These are phyloP conservation scores for Kryptolebias marmoratus DNA, from an alignment of 2,113 vertebrate species.

Conservation along the genomic window DNA sequence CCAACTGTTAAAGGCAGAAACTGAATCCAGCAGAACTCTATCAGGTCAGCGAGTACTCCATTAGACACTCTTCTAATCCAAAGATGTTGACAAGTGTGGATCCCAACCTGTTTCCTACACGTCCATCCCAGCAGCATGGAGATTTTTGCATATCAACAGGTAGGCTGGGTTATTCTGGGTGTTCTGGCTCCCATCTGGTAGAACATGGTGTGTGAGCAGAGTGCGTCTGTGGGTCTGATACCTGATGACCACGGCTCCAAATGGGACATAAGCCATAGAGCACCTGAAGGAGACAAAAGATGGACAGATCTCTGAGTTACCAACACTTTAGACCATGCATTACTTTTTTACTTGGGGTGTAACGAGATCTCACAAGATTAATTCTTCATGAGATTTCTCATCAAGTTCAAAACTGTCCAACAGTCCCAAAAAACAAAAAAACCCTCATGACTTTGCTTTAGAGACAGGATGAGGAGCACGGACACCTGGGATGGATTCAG, in stretches of 20 bases:
- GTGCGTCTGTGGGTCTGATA: neutral
- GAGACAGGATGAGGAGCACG: too few species aligned
- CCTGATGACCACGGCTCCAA: neutral
- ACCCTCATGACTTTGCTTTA: too few species aligned
- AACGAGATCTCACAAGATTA: too few species aligned
- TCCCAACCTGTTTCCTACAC: constrained; percentile 4
- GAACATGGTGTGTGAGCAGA: neutral
- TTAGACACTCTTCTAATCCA: constrained; percentile 8
- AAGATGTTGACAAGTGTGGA: neutral
- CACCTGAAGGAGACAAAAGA: constrained; percentile 32
- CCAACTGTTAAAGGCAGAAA: neutral
- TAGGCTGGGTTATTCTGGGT: neutral
- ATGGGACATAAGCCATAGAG: neutral
- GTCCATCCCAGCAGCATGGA: neutral
- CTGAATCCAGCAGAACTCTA: constrained; percentile 1
- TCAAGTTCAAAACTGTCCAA: too few species aligned
- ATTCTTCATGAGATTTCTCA: too few species aligned
- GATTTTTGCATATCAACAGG: constrained; percentile 9
- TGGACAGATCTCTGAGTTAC: neutral
- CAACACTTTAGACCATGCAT: neutral
- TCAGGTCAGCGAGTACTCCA: constrained; percentile 14
- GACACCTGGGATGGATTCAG: too few species aligned
- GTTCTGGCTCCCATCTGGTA: neutral
- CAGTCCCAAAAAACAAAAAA: too few species aligned
- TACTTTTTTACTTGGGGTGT: too few species aligned